These are phyloP conservation scores for Phoxinus dragarum DNA, from an alignment of 2,797 vertebrate genomes.

Conservation along the genomic window DNA sequence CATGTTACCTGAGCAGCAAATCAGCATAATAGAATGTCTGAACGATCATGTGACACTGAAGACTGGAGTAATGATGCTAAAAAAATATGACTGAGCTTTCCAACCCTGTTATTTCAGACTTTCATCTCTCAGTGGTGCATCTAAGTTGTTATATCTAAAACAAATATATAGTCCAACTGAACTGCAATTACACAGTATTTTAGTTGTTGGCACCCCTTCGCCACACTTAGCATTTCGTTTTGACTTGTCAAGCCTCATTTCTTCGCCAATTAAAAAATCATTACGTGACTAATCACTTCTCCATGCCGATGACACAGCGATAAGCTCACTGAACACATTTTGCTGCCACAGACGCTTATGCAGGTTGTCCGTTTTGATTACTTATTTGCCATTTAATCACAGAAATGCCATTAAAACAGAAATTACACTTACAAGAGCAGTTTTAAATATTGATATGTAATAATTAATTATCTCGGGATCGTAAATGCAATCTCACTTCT, in stretches of 20 bases:
- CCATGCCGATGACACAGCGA: slow-evolving; percentile 49
- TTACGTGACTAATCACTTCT: slow-evolving; percentile 52
- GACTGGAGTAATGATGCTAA: not conserved
- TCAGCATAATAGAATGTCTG: not conserved
- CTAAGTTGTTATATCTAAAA: slow-evolving; percentile 6
- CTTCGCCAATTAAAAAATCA: slow-evolving; percentile 55
- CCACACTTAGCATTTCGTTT: slow-evolving; percentile 39
- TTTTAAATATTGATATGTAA: slow-evolving; percentile 3
- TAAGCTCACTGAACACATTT: slow-evolving; percentile 39
- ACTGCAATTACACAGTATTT: slow-evolving; percentile 26
- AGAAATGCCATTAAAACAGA: slow-evolving; percentile 15
- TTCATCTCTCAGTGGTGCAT: not conserved
- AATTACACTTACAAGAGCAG: slow-evolving; percentile 4
- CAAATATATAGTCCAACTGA: slow-evolving; percentile 19
- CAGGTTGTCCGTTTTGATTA: slow-evolving; percentile 35
- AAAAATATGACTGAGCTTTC: not conserved
- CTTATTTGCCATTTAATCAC: slow-evolving; percentile 48
- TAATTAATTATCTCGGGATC: not conserved
- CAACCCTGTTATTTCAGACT: not conserved
- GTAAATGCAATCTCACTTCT: not conserved
- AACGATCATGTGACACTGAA: not conserved
- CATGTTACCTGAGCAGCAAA: not conserved
- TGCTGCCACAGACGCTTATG: not conserved
- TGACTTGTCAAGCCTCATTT: slow-evolving; percentile 53
- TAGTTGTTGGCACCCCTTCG: slow-evolving; percentile 31